These are phyloP conservation scores for Noctua comes DNA, from an alignment of 2,888 invertebrate genomes.

Conservation along the genomic window DNA sequence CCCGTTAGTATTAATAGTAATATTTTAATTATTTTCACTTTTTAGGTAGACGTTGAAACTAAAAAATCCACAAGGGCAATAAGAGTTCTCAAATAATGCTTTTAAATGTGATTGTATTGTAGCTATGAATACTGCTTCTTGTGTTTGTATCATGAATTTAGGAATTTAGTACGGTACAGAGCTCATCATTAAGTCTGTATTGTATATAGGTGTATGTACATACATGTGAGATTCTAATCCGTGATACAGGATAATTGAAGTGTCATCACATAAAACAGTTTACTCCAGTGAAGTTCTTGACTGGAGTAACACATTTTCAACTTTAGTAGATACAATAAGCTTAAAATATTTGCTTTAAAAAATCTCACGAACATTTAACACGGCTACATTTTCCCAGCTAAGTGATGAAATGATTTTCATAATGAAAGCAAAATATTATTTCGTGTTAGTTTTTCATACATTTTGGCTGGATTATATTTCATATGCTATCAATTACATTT, in stretches of 20 bases:
- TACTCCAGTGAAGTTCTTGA: not conserved
- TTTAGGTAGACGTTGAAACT: no score
- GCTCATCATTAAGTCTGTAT: no score
- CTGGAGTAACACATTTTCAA: slow-evolving; percentile 1
- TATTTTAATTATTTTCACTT: no score
- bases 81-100: no score
- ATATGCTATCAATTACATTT: slow-evolving; percentile 41
- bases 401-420: slow-evolving; percentile 35
- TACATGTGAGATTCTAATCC: no score
- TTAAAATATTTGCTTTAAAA: not conserved
- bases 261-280: not conserved
- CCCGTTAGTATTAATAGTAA: no score
- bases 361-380: not conserved
- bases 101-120: no score
- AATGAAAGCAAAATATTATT: slow-evolving; percentile 41
- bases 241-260: not conserved
- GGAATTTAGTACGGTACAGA: no score
- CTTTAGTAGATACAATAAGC: not conserved
- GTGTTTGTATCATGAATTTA: no score
- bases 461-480: slow-evolving; percentile 31
- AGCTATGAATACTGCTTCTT: no score
- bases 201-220: no score
- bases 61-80: no score
- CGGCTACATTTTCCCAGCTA: not conserved
- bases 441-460: slow-evolving; percentile 15